A percentile compares a stretch with the other conserved stretches of the same genome.
phyloP scores from a whole-genome alignment of 1,140 invertebrate genomes.

The Brachionus rubens region DNA sequence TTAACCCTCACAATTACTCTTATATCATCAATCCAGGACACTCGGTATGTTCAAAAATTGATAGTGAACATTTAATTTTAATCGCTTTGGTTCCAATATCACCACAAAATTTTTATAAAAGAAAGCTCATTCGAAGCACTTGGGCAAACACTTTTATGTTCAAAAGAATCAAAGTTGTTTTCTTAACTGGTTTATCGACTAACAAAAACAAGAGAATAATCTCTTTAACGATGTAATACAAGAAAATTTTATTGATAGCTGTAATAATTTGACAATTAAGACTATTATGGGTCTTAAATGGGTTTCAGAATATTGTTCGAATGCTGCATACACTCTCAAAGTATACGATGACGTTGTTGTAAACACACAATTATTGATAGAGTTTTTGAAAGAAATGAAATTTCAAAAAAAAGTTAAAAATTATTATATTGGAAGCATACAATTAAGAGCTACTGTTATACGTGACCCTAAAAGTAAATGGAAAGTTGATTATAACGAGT shows the following conservation, averaged over 20 bases:
- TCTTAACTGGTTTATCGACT: too few relatives aligned
- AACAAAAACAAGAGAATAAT: slow-evolving; percentile 48
- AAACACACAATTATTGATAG: background rate
- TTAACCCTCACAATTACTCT: too few relatives aligned
- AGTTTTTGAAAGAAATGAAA: background rate
- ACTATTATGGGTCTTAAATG: slow-evolving; percentile 14
- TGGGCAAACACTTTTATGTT: too few relatives aligned
- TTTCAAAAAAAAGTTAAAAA: background rate
- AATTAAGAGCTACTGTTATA: background rate
- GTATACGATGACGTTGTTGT: slow-evolving; percentile 18
- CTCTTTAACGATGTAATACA: slow-evolving; percentile 49
- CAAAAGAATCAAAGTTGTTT: too few relatives aligned
- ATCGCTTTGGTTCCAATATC: too few relatives aligned
- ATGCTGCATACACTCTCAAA: background rate
- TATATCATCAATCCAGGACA: too few relatives aligned
- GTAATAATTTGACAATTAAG: background rate
- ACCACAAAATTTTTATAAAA: too few relatives aligned
- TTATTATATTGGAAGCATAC: background rate
- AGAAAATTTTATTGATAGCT: slow-evolving; percentile 47
- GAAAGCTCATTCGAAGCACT: too few relatives aligned
- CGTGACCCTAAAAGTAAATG: background rate
- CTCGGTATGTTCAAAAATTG: too few relatives aligned
- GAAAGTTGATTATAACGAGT: background rate
- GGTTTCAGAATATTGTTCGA: background rate
- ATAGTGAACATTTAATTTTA: too few relatives aligned